Evolutionary conservation across 2,888 invertebrate genomes (phyloP), one percentile per base, ranked within the genome.

Genomic region (Eledone cirrhosa): DNA sequence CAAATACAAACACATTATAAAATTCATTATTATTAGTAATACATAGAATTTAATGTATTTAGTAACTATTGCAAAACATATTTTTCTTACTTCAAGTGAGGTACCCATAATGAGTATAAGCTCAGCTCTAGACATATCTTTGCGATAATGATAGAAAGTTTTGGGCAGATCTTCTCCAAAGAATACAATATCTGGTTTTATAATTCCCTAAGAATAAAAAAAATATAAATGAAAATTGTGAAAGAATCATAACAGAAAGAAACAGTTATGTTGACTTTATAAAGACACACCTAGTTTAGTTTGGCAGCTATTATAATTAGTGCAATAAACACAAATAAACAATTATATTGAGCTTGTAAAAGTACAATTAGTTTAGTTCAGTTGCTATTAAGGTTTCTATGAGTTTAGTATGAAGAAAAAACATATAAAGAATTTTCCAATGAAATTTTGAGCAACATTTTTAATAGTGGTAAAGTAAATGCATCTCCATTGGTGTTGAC

Each of bases 51-150:
- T 8, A n/a, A n/a, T 63, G n/a, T n/a, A 13, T n/a, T 11, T 24
- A n/a, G 7, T 24, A 24, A 24, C 24, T 63, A 24, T 24, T 24
- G n/a, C 63, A 47, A 29, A 77, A 24, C 16, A 69, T 24, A 41
- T 29, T 78, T 29, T 78, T 48, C 72, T 74, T 80, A 91, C 91
- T 88, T 91, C 91, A 53, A 91, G 84, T n/a, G 91, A 91, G 27
- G 91, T 91, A 63, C 91, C 91, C 89, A 91, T 89, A 33, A 91
- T 88, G 48, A 91, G 84, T 27, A 91, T 86, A 78, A 90, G 81
- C 82, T 91, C 90, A 48, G 90, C 86, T 69, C 86, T 86, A 27
- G 87, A 80, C 86, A 90, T 86, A 84, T 91, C 91, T 78, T 85
- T 86, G 80, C 88, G 83, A 82, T 90, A 88, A 53, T 85, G 84